Percentiles rank a stretch among this genome's conserved stretches.
Conservation (phyloP, 2,113 vertebrate genomes). For the Fulmarus glacialis region DNA sequence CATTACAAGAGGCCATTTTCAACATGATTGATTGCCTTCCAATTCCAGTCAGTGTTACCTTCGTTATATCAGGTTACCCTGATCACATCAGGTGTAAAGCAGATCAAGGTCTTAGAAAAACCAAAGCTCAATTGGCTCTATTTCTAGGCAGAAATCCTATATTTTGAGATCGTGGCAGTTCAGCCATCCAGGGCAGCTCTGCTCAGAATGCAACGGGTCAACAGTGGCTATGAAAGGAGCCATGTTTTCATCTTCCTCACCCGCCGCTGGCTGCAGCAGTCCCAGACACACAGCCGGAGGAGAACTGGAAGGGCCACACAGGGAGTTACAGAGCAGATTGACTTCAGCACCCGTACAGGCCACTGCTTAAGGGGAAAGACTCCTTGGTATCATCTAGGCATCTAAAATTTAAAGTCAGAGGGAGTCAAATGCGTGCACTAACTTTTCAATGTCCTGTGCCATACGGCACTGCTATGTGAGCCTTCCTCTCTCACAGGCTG, state of each 20-base stretch:
- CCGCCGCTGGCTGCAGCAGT: not conserved
- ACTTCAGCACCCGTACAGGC: not conserved
- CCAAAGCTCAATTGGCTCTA: not conserved
- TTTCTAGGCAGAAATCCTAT: not conserved
- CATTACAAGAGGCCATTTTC: not conserved
- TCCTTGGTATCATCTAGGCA: not conserved
- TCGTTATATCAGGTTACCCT: not conserved
- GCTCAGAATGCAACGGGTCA: not conserved
- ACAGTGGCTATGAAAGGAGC: not conserved
- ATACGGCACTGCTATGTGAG: not conserved
- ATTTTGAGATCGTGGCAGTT: not conserved
- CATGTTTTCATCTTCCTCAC: not conserved
- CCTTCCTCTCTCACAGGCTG: not conserved
- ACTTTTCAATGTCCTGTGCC: fast-evolving
- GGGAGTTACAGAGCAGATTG: not conserved
- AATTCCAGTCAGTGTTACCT: not conserved
- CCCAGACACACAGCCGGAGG: fast-evolving
- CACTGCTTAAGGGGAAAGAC: not conserved
- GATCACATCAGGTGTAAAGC: not conserved
- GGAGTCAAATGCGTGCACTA: not conserved
- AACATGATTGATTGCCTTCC: not conserved
- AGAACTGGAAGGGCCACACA: not conserved
- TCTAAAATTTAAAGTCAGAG: not conserved
- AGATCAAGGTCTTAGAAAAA: not conserved
- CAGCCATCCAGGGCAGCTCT: not conserved